Conservation (phyloP, 2,797 vertebrate genomes). For the Acanthopagrus latus region DNA sequence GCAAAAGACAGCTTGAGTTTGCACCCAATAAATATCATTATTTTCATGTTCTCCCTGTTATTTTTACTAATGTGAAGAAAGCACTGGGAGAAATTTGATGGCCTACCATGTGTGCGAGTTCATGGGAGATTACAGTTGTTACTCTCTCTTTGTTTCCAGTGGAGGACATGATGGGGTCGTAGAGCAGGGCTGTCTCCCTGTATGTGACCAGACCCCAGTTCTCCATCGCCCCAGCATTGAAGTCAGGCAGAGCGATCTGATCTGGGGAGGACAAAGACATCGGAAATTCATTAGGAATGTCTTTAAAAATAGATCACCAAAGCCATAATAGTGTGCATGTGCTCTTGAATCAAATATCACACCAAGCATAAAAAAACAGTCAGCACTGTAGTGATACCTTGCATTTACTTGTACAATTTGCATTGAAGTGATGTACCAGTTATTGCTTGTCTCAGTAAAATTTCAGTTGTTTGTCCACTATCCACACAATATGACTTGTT, state of each 20-base stretch:
- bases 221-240: conserved; percentile 93
- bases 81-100: neutral
- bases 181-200: conserved; percentile 90
- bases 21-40: neutral
- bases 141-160: conserved; percentile 90
- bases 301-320: neutral
- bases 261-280: conserved; percentile 78
- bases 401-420: neutral
- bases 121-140: conserved; percentile 87
- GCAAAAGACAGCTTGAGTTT: neutral
- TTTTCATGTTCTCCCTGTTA: neutral
- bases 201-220: conserved; percentile 97
- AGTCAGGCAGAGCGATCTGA: conserved; percentile 93
- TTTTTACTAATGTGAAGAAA: neutral
- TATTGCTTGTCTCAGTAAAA: neutral
- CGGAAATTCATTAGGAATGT: neutral
- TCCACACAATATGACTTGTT: neutral
- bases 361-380: neutral
- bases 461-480: neutral
- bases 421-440: neutral
- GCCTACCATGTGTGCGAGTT: conserved; percentile 94
- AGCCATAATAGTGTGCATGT: neutral
- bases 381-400: neutral
- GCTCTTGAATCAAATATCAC: neutral
- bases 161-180: conserved; percentile 82